Conservation (phyloP, 2,888 invertebrate genomes). For the Linyphia triangularis region DNA sequence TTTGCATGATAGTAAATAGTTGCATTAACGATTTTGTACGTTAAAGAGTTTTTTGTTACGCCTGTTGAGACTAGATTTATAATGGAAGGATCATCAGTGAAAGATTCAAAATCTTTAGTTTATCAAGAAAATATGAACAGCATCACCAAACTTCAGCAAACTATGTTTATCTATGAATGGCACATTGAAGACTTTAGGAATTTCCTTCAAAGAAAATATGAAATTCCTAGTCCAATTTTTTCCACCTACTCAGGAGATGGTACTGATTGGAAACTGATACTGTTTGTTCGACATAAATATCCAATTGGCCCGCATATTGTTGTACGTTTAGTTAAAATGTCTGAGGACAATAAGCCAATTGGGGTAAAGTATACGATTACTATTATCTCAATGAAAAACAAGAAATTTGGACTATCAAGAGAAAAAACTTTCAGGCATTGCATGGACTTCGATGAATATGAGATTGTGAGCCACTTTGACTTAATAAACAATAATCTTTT, state of each 20-base stretch:
- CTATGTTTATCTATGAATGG: constrained; percentile 39
- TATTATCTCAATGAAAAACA: background rate
- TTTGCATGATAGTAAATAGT: too few species aligned
- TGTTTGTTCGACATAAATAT: constrained; percentile 7
- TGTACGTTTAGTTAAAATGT: constrained; percentile 24
- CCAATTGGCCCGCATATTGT: constrained; percentile 19
- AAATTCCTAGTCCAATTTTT: constrained; percentile 40
- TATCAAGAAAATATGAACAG: background rate
- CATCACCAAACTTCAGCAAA: background rate
- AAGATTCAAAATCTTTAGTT: background rate
- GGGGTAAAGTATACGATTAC: constrained; percentile 33
- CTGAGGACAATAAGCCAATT: background rate
- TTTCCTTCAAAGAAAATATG: constrained; percentile 37
- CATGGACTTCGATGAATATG: constrained; percentile 23
- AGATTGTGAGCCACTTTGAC: background rate
- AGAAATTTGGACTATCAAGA: background rate
- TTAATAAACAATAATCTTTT: background rate
- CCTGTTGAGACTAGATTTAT: too few species aligned
- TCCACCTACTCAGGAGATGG: background rate
- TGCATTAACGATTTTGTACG: too few species aligned
- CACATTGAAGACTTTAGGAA: constrained; percentile 8
- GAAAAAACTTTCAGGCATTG: constrained; percentile 38
- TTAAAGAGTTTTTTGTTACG: too few species aligned
- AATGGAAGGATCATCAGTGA: background rate
- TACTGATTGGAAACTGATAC: constrained; percentile 39